Evolutionary conservation across 2,113 vertebrate genomes (phyloP).

Genomic region (Paradisaea rubra): DNA sequence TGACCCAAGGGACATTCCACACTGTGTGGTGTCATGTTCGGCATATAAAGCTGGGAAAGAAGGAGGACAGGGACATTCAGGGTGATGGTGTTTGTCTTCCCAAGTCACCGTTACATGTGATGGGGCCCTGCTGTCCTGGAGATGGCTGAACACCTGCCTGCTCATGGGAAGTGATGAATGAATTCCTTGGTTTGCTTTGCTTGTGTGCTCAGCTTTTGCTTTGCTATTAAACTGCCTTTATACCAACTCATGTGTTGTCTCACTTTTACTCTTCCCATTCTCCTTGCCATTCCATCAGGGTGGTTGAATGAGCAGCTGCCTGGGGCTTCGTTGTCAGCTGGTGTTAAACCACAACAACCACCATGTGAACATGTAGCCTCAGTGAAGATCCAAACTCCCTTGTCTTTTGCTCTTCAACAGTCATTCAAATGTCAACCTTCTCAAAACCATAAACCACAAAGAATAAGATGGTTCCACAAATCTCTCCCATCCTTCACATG

Average conservation of each 20-base stretch:
- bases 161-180: neutral
- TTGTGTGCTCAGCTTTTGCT: neutral
- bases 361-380: neutral
- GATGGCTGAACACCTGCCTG: neutral
- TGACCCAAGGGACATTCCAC: neutral
- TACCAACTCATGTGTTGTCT: neutral
- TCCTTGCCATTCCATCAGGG: rapidly evolving
- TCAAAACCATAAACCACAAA: neutral
- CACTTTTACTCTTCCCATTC: neutral
- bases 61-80: neutral
- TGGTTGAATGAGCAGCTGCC: neutral
- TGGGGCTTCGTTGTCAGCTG: neutral
- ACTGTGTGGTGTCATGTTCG: rapidly evolving
- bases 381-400: neutral
- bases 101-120: rapidly evolving
- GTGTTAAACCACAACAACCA: neutral
- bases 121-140: neutral
- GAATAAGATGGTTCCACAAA: neutral
- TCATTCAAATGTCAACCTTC: neutral
- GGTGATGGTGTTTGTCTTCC: neutral
- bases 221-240: neutral
- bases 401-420: neutral
- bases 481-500: neutral
- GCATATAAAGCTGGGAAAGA: neutral
- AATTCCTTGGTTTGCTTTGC: neutral